Conservation (phyloP, 2,888 invertebrate genomes). For the Lathronympha strigana region DNA sequence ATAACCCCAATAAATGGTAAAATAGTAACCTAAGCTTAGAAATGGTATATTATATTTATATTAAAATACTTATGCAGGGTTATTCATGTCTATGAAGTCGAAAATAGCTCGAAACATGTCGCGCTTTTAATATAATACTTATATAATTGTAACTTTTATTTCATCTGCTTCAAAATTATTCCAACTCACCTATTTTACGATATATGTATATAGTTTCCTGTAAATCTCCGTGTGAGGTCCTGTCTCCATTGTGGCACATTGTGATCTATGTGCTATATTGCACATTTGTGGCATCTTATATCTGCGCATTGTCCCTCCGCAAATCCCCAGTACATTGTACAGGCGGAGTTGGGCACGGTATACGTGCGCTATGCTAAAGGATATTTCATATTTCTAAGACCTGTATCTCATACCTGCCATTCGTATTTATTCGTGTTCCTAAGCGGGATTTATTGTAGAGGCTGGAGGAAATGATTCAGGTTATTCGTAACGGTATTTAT, state of each 20-base stretch:
- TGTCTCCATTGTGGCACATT: slow-evolving; percentile 27
- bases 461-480: slow-evolving; percentile 3
- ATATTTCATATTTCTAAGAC: slow-evolving; percentile 30
- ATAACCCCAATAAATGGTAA: no score
- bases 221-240: slow-evolving; percentile 16
- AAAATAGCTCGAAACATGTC: no score
- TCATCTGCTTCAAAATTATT: no score
- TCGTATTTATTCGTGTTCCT: slow-evolving; percentile 16
- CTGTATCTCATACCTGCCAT: slow-evolving; percentile 18
- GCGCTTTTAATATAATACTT: no score
- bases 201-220: no score
- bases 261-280: slow-evolving; percentile 18
- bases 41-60: no score
- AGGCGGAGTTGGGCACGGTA: slow-evolving; percentile 31
- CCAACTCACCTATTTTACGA: no score
- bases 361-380: slow-evolving; percentile 19
- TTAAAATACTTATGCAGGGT: no score
- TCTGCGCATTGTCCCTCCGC: slow-evolving; percentile 9
- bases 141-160: neutral
- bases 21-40: no score
- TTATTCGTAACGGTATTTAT: slow-evolving; percentile 17
- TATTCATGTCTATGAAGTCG: no score
- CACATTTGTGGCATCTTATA: slow-evolving; percentile 8
- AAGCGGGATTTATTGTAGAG: slow-evolving; percentile 6
- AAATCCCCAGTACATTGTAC: slow-evolving; percentile 19